Evolutionary conservation across 2,113 vertebrate genomes (phyloP).

Genomic region (Corynorhinus townsendii): DNA sequence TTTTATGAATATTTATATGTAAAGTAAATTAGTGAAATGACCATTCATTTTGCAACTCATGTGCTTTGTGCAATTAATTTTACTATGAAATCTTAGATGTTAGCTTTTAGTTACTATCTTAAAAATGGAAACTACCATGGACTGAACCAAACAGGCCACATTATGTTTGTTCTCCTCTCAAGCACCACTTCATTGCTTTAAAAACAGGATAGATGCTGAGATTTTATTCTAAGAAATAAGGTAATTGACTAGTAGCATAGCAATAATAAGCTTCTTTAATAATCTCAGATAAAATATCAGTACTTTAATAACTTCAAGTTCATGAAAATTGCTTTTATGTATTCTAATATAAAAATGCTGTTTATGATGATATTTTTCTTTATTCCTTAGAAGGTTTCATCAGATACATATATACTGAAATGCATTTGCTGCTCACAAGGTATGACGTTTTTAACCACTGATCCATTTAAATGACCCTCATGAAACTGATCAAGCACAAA

Average conservation of each 20-base stretch:
- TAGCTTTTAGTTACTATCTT: not conserved
- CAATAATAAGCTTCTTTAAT: not conserved
- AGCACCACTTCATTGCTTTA: not conserved
- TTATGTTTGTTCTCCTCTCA: not conserved
- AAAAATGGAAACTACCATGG: not conserved
- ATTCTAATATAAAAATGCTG: not conserved
- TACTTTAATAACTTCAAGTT: not conserved
- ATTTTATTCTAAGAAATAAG: slow-evolving; percentile 2
- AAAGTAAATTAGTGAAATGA: not conserved
- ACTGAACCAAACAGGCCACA: not conserved
- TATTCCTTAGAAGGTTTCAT: not conserved
- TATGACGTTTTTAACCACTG: not conserved
- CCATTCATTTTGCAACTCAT: slow-evolving; percentile 16
- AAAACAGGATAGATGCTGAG: not conserved
- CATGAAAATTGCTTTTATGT: not conserved
- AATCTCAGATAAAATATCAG: not conserved
- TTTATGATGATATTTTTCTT: not conserved
- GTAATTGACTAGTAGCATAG: not conserved
- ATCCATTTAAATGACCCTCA: not conserved
- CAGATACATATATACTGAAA: not conserved
- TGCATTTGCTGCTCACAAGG: not conserved
- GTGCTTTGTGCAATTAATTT: not conserved
- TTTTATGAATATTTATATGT: not conserved
- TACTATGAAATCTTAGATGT: not conserved
- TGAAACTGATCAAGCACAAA: not conserved